Percentiles rank a stretch among this genome's conserved stretches.
Conservation (phyloP, 2,888 invertebrate genomes). For the Artemia sinica region DNA sequence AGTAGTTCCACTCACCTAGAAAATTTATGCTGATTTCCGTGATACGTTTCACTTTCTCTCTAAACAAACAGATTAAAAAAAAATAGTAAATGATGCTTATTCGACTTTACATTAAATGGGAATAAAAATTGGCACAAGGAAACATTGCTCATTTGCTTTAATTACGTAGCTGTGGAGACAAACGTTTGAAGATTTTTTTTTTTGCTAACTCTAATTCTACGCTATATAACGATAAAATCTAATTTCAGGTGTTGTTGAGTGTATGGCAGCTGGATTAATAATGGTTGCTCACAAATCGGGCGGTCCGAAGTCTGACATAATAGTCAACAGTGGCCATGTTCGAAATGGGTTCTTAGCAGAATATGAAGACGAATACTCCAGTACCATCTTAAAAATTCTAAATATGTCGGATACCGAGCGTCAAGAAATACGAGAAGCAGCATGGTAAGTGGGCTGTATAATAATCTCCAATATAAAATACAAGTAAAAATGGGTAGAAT, state of each 20-base stretch:
- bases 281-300: constrained; percentile 85
- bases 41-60: too few relatives aligned
- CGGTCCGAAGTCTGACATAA: constrained; percentile 76
- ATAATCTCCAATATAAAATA: too few relatives aligned
- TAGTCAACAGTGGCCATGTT: constrained; percentile 51
- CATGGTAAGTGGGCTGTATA: constrained; percentile 38
- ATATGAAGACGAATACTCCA: constrained; percentile 60
- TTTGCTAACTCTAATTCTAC: not conserved
- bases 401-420: constrained; percentile 36
- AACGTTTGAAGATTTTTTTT: not conserved
- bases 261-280: constrained; percentile 90
- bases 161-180: not conserved
- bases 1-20: too few relatives aligned
- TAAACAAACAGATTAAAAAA: too few relatives aligned
- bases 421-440: constrained; percentile 47
- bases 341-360: constrained; percentile 64
- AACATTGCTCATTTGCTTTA: not conserved
- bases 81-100: too few relatives aligned
- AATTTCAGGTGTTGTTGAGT: constrained; percentile 64
- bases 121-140: too few relatives aligned
- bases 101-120: too few relatives aligned
- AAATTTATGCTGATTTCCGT: too few relatives aligned
- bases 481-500: too few relatives aligned
- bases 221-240: not conserved
- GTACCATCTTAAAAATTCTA: constrained; percentile 49